A percentile compares a stretch with the other conserved stretches of the same genome.
phyloP scores from a whole-genome alignment of 2,797 vertebrate species.

The Ficedula albicollis region DNA sequence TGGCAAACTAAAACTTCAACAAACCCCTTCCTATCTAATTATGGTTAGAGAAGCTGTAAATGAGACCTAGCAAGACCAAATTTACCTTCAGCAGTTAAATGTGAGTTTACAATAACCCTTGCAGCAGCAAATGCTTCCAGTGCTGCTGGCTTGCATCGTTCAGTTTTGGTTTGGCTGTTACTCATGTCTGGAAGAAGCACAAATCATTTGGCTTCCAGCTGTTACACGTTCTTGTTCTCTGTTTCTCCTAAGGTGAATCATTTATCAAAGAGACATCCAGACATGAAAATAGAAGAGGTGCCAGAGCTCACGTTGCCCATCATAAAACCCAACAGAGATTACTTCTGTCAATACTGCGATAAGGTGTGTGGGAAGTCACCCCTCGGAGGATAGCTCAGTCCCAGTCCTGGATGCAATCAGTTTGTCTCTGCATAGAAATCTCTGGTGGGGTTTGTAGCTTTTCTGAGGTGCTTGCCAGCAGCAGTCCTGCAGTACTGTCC shows the following conservation, averaged over 20 bases:
- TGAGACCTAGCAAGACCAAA: not conserved
- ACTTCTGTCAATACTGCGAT: constrained; percentile 98
- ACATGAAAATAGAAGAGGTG: constrained; percentile 98
- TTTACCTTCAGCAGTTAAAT: not conserved
- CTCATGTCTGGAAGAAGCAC: not conserved
- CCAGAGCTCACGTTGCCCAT: constrained; percentile 96
- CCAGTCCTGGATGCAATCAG: not conserved
- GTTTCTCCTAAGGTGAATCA: constrained; percentile 90
- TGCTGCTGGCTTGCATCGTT: not conserved
- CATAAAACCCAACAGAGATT: constrained; percentile 99
- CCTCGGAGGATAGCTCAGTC: not conserved
- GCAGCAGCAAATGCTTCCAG: not conserved
- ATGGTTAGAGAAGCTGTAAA: not conserved
- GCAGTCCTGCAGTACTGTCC: not conserved
- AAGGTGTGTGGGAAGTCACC: constrained; percentile 81
- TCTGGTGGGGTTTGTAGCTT: not conserved
- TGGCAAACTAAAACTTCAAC: not conserved
- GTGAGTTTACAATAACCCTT: not conserved
- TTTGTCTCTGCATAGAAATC: not conserved
- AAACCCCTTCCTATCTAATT: not conserved
- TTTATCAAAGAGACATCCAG: constrained; percentile 96
- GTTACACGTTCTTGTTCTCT: not conserved
- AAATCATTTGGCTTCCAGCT: not conserved
- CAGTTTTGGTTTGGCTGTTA: not conserved
- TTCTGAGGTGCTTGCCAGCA: not conserved